A percentile compares a stretch with the other conserved stretches of the same genome.
Conservation (phyloP, 2,113 vertebrate species). For the Camelus dromedarius region DNA sequence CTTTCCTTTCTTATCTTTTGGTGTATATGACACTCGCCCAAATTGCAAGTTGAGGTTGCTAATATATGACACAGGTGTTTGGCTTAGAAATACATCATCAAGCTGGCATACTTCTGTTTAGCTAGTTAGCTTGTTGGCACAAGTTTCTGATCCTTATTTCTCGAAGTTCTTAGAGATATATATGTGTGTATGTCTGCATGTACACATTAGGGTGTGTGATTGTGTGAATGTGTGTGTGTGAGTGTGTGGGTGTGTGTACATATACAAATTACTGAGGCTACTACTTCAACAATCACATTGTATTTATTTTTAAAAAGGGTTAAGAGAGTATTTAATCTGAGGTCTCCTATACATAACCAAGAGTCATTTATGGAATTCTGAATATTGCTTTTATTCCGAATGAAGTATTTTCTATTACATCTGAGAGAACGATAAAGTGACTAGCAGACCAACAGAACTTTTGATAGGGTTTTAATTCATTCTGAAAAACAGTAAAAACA, state of each 20-base stretch:
- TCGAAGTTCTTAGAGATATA: background rate
- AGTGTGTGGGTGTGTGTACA: background rate
- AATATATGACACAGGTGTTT: background rate
- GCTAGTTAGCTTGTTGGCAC: background rate
- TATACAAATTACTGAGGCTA: background rate
- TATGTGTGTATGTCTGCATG: background rate
- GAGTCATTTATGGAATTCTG: background rate
- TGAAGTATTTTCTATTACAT: background rate
- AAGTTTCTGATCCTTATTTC: background rate
- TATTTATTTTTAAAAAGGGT: background rate
- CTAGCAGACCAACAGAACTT: background rate
- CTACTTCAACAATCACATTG: background rate
- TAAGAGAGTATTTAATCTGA: background rate
- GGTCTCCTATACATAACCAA: background rate
- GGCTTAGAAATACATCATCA: background rate
- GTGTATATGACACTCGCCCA: background rate
- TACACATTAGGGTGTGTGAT: background rate
- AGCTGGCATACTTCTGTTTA: slow-evolving; percentile 1
- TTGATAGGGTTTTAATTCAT: background rate
- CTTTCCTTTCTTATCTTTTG: background rate
- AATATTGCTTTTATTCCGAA: background rate
- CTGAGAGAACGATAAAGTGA: background rate
- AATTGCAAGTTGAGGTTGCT: background rate
- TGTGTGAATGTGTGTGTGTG: background rate
- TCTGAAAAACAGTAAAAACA: background rate